phyloP scores from a whole-genome alignment of 2,113 vertebrate species.

The Neomonachus schauinslandi region DNA sequence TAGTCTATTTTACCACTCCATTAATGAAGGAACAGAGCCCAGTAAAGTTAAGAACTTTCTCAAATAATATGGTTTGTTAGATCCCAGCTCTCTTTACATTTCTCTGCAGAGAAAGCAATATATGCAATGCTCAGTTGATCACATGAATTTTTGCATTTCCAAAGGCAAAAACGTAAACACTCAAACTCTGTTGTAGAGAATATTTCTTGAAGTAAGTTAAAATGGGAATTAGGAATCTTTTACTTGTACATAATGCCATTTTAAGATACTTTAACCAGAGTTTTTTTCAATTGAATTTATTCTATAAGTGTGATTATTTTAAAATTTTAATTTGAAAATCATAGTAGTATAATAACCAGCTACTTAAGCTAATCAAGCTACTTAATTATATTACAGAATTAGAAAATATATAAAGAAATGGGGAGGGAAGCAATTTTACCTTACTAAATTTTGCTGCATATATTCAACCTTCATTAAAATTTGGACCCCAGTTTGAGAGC shows the following conservation, averaged over 20 bases:
- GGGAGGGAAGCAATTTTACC: conserved; percentile 86
- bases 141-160: background rate
- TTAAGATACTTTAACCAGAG: conserved; percentile 2
- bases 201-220: conserved; percentile 49
- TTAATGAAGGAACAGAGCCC: background rate
- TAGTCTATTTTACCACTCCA: background rate
- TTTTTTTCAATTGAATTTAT: conserved; percentile 73
- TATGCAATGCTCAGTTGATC: background rate
- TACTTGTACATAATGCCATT: background rate
- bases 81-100: background rate
- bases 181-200: background rate
- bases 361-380: conserved; percentile 37
- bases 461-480: conserved; percentile 96
- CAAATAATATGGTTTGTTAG: background rate
- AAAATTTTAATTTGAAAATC: conserved; percentile 69
- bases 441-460: conserved; percentile 88
- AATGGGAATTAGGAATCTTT: background rate
- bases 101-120: background rate
- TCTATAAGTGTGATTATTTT: conserved; percentile 51
- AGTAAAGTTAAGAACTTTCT: background rate
- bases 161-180: background rate
- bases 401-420: conserved; percentile 54
- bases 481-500: conserved; percentile 85
- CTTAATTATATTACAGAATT: conserved; percentile 28
- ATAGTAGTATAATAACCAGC: conserved; percentile 11